Percentiles rank a stretch among this genome's conserved stretches.
Evolutionary conservation across 2,888 invertebrate genomes (phyloP).

Genomic region (Limenitis camilla): DNA sequence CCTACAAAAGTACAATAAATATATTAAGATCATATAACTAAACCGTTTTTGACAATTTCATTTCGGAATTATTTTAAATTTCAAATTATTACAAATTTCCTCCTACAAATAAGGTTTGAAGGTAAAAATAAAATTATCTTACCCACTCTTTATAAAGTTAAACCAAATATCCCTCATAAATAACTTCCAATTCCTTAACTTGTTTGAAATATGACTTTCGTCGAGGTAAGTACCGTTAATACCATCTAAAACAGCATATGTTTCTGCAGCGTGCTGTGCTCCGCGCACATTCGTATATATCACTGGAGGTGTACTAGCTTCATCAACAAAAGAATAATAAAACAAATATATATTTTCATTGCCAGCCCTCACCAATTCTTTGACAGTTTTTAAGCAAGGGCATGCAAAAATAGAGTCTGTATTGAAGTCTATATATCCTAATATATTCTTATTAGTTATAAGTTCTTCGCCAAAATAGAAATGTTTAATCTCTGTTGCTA

Average conservation of each 20-base stretch:
- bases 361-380: constrained; percentile 35
- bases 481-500: constrained; percentile 33
- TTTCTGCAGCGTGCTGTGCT: constrained; percentile 35
- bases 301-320: constrained; percentile 26
- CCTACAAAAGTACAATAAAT: no score
- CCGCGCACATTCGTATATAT: constrained; percentile 29
- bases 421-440: constrained; percentile 39
- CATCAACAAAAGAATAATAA: constrained; percentile 39
- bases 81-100: no score
- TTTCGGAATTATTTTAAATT: no score
- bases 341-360: constrained; percentile 43
- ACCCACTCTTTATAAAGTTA: constrained; percentile 33
- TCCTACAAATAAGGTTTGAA: no score
- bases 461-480: constrained; percentile 36
- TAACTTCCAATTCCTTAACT: constrained; percentile 25
- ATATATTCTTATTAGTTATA: constrained; percentile 30
- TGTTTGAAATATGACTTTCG: background rate
- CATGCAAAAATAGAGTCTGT: constrained; percentile 47
- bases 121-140: constrained; percentile 4
- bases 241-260: constrained; percentile 29
- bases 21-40: no score
- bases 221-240: constrained; percentile 23
- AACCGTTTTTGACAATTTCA: no score
- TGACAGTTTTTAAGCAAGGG: constrained; percentile 31
- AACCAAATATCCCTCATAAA: constrained; percentile 31